These are phyloP conservation scores for Conus canariensis DNA, from an alignment of 2,888 invertebrate species.

Conservation along the genomic window DNA sequence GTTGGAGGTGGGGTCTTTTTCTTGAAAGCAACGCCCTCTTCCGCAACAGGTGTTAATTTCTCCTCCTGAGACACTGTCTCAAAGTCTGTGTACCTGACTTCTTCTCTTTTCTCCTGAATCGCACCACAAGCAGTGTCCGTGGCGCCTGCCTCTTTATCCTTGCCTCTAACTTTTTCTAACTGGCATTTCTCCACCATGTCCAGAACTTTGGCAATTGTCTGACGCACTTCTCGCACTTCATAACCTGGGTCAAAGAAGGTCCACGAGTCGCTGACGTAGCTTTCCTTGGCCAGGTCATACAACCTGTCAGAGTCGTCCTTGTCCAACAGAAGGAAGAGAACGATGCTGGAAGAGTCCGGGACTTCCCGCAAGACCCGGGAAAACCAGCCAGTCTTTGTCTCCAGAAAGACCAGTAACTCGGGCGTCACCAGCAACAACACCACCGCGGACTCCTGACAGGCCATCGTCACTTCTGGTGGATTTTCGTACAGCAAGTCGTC, in stretches of 20 bases:
- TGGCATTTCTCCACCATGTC: conserved; percentile 42
- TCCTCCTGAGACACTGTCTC: background rate
- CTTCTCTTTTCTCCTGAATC: background rate
- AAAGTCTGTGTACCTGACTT: background rate
- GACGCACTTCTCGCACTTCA: conserved; percentile 21
- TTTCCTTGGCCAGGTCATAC: background rate
- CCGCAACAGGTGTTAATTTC: background rate
- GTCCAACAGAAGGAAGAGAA: conserved; percentile 36
- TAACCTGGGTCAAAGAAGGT: conserved; percentile 18
- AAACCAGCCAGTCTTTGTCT: conserved; percentile 44
- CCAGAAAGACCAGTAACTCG: conserved; percentile 43
- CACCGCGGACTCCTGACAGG: conserved; percentile 44
- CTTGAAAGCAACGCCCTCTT: background rate
- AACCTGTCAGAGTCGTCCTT: conserved; percentile 9
- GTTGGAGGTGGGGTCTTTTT: background rate
- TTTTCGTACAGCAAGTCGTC: conserved; percentile 47
- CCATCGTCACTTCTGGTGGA: conserved; percentile 48
- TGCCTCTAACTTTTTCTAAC: background rate
- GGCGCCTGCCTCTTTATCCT: no score
- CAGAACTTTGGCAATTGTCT: conserved; percentile 44
- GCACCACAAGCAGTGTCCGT: background rate
- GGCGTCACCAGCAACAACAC: conserved; percentile 47
- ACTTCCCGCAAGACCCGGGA: background rate
- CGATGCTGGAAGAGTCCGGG: conserved; percentile 6
- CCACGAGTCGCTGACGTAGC: conserved; percentile 29